These are phyloP conservation scores for Podotricha telesiphe DNA, from an alignment of 2,888 invertebrate species.

Conservation along the genomic window DNA sequence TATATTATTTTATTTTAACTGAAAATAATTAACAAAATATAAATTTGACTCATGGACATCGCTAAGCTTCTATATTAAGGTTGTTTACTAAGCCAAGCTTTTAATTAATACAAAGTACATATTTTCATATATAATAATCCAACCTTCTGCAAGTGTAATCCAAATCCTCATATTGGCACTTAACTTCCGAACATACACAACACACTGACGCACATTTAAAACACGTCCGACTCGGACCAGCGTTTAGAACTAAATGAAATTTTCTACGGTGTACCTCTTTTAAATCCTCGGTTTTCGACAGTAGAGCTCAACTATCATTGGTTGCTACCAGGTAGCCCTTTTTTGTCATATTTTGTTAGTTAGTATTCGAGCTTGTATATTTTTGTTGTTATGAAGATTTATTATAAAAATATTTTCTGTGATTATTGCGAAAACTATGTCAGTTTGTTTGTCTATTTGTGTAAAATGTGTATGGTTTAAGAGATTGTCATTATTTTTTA, in stretches of 20 bases:
- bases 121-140: not conserved
- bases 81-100: too few relatives aligned
- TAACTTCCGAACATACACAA: constrained; percentile 24
- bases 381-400: constrained; percentile 38
- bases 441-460: not conserved
- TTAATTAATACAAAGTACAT: not conserved
- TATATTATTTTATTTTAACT: too few relatives aligned
- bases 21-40: too few relatives aligned
- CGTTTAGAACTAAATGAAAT: constrained; percentile 33
- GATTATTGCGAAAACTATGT: constrained; percentile 1
- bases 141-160: constrained; percentile 15
- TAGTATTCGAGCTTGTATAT: constrained; percentile 37
- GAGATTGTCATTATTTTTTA: too few relatives aligned
- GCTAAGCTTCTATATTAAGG: too few relatives aligned
- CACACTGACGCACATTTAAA: constrained; percentile 21
- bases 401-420: constrained; percentile 29
- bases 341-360: constrained; percentile 44
- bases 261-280: constrained; percentile 28
- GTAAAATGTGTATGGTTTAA: not conserved
- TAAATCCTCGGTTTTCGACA: constrained; percentile 39
- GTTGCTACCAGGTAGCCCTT: constrained; percentile 44
- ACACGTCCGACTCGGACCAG: constrained; percentile 20
- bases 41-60: too few relatives aligned
- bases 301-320: constrained; percentile 36
- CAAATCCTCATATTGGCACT: constrained; percentile 28